Evolutionary conservation across 2,797 vertebrate species (phyloP), one percentile per base, ranked within the genome.

Genomic region (Malurus leucopterus): DNA sequence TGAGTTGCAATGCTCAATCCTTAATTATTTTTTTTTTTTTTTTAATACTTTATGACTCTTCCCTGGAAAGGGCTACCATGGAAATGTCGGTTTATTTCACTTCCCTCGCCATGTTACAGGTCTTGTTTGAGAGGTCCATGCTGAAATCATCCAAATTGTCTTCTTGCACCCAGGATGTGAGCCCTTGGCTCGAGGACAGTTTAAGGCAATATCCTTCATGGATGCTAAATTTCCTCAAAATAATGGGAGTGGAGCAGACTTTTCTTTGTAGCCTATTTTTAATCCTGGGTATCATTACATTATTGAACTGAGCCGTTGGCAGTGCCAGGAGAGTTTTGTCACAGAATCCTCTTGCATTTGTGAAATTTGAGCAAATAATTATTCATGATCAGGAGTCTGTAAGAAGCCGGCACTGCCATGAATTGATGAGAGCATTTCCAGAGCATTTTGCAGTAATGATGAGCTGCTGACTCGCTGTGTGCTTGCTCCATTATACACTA

Each of bases 311-410:
- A 91, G 92, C 90, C 21, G 1, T 70, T 95, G 91, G 91, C 94
- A 91, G 76, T 80, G 93, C 88, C 86, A 30, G n/a, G 88, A 92
- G 90, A 96, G 88, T 94, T 96, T 95, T 96, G 91, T 96, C 87
- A 29, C 88, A 88, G 90, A 90, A 89, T 95, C 89, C 79, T 95
- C 87, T 85, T 79, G 86, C 90, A 94, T 96, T 94, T 63, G 69
- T 94, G 95, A 96, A 95, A 96, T 93, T 94, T 92, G 86, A 96
- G 95, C 91, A 93, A 96, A 95, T 95, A 96, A 96, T 94, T 96
- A 93, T 93, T 96, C 53, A 0, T 77, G 90, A 95, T 88, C 87
- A 85, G 81, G 90, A 79, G 91, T 81, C 89, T 95, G 75, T 95
- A 89, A 95, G 93, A 96, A 90, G 83, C 84, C 91, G 82, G 77